A percentile compares a stretch with the other conserved stretches of the same genome.
phyloP scores from a whole-genome alignment of 2,797 vertebrate genomes.

The Crax fasciolata region DNA sequence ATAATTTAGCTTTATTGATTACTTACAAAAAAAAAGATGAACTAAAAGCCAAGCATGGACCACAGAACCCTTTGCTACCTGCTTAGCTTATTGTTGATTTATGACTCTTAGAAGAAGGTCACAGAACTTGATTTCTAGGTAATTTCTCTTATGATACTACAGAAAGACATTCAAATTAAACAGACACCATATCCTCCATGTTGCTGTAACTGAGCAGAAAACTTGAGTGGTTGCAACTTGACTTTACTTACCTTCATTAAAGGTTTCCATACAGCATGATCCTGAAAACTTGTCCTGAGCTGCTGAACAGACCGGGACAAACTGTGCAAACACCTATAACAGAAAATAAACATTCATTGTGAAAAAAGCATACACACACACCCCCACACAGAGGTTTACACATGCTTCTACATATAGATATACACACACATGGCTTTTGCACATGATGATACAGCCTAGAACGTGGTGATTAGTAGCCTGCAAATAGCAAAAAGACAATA shows the following conservation, averaged over 20 bases:
- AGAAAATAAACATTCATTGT: conserved; percentile 51
- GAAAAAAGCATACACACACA: neutral
- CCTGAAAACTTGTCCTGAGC: conserved; percentile 98
- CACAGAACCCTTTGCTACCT: neutral
- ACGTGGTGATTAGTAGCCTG: neutral
- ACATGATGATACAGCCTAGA: neutral
- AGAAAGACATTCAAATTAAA: neutral
- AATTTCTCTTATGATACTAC: neutral
- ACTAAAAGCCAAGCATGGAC: neutral
- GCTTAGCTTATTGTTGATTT: neutral
- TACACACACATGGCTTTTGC: conserved; percentile 14
- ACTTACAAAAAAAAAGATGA: neutral
- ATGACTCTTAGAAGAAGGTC: neutral
- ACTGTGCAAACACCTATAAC: conserved; percentile 93
- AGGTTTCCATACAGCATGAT: conserved; percentile 99
- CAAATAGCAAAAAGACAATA: neutral
- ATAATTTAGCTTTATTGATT: neutral
- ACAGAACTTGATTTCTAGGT: neutral
- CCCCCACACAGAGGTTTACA: neutral
- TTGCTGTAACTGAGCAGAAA: neutral
- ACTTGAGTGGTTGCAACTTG: neutral
- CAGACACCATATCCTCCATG: neutral
- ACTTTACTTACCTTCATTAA: conserved; percentile 93
- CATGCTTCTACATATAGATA: neutral
- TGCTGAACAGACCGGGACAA: conserved; percentile 99